phyloP scores from a whole-genome alignment of 2,888 invertebrate genomes.

The Linnaemya vulpina region DNA sequence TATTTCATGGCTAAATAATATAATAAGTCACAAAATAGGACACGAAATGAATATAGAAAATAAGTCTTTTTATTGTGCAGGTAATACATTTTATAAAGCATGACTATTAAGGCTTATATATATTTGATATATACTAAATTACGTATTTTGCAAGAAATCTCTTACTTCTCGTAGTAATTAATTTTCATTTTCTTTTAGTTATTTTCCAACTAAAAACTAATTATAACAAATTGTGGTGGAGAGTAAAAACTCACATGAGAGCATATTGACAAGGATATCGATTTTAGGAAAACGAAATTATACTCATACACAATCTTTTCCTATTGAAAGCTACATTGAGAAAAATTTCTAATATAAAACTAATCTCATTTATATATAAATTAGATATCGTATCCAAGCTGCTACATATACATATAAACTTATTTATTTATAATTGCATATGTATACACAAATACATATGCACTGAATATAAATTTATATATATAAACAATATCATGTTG shows the following conservation, averaged over 20 bases:
- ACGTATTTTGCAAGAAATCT: not conserved
- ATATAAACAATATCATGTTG: constrained; percentile 70
- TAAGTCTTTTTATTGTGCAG: not conserved
- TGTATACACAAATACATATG: constrained; percentile 37
- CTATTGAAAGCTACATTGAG: not conserved
- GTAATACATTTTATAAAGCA: not conserved
- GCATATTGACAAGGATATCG: not conserved
- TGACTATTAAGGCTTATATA: not conserved
- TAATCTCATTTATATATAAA: constrained; percentile 50
- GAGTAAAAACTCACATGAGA: constrained; percentile 58
- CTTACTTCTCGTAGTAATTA: not conserved
- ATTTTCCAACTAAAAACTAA: constrained; percentile 20
- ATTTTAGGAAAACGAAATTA: not conserved
- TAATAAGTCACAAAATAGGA: not conserved
- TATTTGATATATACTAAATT: not conserved
- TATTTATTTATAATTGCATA: constrained; percentile 61
- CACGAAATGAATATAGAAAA: not conserved
- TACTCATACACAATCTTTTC: not conserved
- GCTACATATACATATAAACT: constrained; percentile 31
- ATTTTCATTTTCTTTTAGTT: constrained; percentile 1
- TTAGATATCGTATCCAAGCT: constrained; percentile 19
- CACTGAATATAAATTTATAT: constrained; percentile 29
- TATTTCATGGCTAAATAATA: too few species aligned
- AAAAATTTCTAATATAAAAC: constrained; percentile 31
- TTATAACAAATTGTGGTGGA: constrained; percentile 49